phyloP scores from a whole-genome alignment of 2,888 invertebrate species.

The Bibio marci region DNA sequence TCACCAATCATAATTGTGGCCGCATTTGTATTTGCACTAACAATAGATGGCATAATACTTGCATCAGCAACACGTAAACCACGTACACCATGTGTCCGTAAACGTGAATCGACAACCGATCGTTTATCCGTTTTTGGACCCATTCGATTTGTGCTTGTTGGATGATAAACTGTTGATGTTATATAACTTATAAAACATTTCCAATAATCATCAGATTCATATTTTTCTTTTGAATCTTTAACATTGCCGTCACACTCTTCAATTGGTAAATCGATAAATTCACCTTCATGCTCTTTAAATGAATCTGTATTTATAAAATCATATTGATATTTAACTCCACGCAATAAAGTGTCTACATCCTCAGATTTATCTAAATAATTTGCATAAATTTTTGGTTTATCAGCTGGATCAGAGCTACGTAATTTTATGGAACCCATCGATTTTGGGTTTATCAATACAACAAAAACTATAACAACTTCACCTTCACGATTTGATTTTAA shows the following conservation, averaged over 20 bases:
- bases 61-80: conserved; percentile 55
- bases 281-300: conserved; percentile 22
- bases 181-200: conserved; percentile 47
- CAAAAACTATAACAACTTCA: conserved; percentile 26
- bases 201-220: conserved; percentile 36
- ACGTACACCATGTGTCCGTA: conserved; percentile 43
- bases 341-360: conserved; percentile 32
- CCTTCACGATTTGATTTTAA: conserved; percentile 20
- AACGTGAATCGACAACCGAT: conserved; percentile 48
- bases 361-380: conserved; percentile 38
- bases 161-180: conserved; percentile 50
- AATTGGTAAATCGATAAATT: conserved; percentile 16
- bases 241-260: conserved; percentile 13
- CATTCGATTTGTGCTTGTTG: conserved; percentile 54
- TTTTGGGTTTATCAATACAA: conserved; percentile 27
- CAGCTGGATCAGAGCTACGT: conserved; percentile 34
- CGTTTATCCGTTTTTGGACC: conserved; percentile 37
- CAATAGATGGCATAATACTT: conserved; percentile 58
- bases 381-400: conserved; percentile 40
- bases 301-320: conserved; percentile 26
- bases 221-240: conserved; percentile 10
- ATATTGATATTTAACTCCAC: conserved; percentile 20
- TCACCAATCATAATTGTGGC: conserved; percentile 77
- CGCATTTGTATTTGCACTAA: conserved; percentile 69
- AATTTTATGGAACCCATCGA: conserved; percentile 36